phyloP scores from a whole-genome alignment of 2,113 vertebrate species.

The Raja brachyura region DNA sequence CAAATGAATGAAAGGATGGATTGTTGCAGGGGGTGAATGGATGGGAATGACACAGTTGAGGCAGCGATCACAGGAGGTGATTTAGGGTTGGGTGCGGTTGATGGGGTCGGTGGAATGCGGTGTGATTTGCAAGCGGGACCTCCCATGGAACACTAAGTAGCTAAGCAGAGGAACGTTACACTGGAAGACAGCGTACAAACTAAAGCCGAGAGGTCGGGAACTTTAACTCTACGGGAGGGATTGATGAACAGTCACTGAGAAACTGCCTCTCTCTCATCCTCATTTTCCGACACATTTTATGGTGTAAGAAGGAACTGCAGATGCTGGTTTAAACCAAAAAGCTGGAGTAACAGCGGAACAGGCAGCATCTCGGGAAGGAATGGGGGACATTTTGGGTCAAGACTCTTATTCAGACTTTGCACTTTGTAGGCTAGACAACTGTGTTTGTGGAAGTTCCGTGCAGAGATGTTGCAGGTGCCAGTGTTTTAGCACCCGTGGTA shows the following conservation, averaged over 20 bases:
- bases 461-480: neutral
- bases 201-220: too few relatives aligned
- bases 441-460: neutral
- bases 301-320: too few relatives aligned
- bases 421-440: neutral
- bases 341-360: too few relatives aligned
- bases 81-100: neutral
- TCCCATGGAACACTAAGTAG: neutral
- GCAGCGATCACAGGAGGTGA: neutral
- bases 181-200: neutral
- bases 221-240: neutral
- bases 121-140: neutral
- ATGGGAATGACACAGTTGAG: neutral
- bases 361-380: too few relatives aligned
- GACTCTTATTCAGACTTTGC: neutral
- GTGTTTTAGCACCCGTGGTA: neutral
- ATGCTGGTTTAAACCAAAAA: too few relatives aligned
- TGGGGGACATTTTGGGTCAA: too few relatives aligned
- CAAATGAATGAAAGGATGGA: neutral
- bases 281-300: too few relatives aligned
- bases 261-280: too few relatives aligned
- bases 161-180: neutral
- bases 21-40: neutral
- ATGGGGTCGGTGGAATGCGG: neutral
- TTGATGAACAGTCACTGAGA: neutral